Evolutionary conservation across 2,113 vertebrate species (phyloP), one percentile per base, ranked within the genome.

Genomic region (Lepisosteus osseus): DNA sequence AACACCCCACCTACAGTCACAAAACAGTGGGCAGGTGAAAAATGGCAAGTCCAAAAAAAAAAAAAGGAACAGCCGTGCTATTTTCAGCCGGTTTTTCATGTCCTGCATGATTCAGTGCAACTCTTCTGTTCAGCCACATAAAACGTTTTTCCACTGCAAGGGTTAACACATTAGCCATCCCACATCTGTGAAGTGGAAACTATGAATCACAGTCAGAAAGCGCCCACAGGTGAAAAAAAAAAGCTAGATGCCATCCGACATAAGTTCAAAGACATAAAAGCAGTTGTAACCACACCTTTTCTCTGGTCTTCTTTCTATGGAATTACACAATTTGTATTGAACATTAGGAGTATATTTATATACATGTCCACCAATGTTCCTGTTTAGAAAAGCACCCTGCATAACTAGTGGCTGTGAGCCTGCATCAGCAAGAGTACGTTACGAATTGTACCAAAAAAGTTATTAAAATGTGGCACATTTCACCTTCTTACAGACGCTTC

Each of bases 11-110:
- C 83, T 81, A 86, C 80, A 43, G 79, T 86, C 85, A 86, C 83
- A 82, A 79, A 79, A 68, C 66, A 79, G 85, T 88, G 82, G 88
- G 89, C 75, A 75, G 86, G 77, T 84, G 76, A 74, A 77, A 77
- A 68, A 69, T 67, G 54, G 71, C 66, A 56, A 67, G 74, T 84
- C 76, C 85, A 80, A 80, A 61, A 74, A 47, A 61, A 74, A 47
- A 86, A 70, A 86, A 66, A 66, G 62, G 9, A 80, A 80, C 68
- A 70, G 47, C 12, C 56, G 7, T 59, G 56, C 11, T 59, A 59
- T 6, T 59, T 59, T 59, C 56, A 59, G 56, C 11, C 56, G 13
- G 11, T 59, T 59, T 59, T 59, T 11, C 56, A 59, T 12, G 3
- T n/a, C 56, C n/a, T 12, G 7, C n/a, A 1, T 59, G 56, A 59